Evolutionary conservation across 23 tunicate genomes (phyloP), one percentile per base, ranked within the genome.

Genomic region (Oikopleura albicans): DNA sequence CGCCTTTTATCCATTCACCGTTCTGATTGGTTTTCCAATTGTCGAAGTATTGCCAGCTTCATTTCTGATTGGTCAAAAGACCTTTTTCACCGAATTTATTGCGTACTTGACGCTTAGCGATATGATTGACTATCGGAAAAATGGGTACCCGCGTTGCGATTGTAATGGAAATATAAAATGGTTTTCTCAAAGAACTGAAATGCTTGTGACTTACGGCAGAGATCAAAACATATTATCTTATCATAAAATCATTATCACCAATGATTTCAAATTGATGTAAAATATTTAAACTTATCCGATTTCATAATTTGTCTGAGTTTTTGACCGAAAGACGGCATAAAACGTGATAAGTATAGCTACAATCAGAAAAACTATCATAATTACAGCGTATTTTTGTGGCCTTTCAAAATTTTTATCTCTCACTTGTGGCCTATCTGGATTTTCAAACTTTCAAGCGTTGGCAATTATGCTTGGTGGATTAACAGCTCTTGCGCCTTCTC

Each of bases 191-290:
- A 83, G 85, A 40, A 84, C 99, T 4, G 99, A 94, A 88, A 91
- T 91, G 1, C 87, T 94, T 40, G 86, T 91, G 0, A 94, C 99
- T 1, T 94, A 94, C 57, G 99, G 96, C n/a, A n/a, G n/a, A n/a
- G n/a, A n/a, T n/a, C n/a, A n/a, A n/a, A n/a, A n/a, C n/a, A n/a
- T n/a, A n/a, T n/a, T n/a, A n/a, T n/a, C n/a, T n/a, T n/a, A n/a
- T n/a, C n/a, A n/a, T n/a, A n/a, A n/a, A n/a, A n/a, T n/a, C n/a
- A n/a, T n/a, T n/a, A n/a, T n/a, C n/a, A n/a, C n/a, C n/a, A n/a
- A n/a, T n/a, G n/a, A n/a, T n/a, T n/a, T n/a, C n/a, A n/a, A n/a
- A n/a, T n/a, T n/a, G n/a, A n/a, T n/a, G n/a, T n/a, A n/a, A n/a
- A n/a, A n/a, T n/a, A n/a, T n/a, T n/a, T n/a, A n/a, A n/a, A n/a